Conservation (phyloP, 2,888 invertebrate species). For the Lithophane socia region DNA sequence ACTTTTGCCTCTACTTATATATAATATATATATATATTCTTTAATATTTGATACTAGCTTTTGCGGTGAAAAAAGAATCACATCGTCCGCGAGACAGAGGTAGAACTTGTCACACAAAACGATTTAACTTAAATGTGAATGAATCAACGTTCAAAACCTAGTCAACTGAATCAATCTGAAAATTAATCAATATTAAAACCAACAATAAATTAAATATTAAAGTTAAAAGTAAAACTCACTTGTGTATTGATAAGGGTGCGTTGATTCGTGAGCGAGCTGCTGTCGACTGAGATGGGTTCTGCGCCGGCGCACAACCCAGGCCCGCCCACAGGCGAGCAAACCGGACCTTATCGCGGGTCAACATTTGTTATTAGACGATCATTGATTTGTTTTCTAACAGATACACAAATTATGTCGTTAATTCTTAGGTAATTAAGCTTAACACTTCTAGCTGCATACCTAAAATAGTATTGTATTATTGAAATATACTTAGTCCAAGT, state of each 20-base stretch:
- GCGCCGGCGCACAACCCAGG: slow-evolving; percentile 29
- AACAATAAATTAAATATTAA: slow-evolving; percentile 9
- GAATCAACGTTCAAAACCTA: not conserved
- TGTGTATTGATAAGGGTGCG: slow-evolving; percentile 70
- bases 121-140: not conserved
- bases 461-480: not conserved
- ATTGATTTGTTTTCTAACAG: slow-evolving; percentile 35
- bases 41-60: too few species aligned
- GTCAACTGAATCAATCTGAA: not conserved
- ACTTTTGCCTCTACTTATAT: too few species aligned
- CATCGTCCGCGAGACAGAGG: too few species aligned
- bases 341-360: slow-evolving; percentile 60
- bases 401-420: slow-evolving; percentile 12
- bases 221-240: slow-evolving; percentile 67
- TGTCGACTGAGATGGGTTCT: slow-evolving; percentile 56
- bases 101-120: not conserved
- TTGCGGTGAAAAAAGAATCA: too few species aligned
- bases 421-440: slow-evolving; percentile 22
- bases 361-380: slow-evolving; percentile 40
- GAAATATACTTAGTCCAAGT: not conserved
- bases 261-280: slow-evolving; percentile 59
- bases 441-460: not conserved
- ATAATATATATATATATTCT: too few species aligned
- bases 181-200: not conserved
- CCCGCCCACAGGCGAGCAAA: slow-evolving; percentile 20